Evolutionary conservation across 1,140 invertebrate species (phyloP).

Genomic region (Nebria ingens): DNA sequence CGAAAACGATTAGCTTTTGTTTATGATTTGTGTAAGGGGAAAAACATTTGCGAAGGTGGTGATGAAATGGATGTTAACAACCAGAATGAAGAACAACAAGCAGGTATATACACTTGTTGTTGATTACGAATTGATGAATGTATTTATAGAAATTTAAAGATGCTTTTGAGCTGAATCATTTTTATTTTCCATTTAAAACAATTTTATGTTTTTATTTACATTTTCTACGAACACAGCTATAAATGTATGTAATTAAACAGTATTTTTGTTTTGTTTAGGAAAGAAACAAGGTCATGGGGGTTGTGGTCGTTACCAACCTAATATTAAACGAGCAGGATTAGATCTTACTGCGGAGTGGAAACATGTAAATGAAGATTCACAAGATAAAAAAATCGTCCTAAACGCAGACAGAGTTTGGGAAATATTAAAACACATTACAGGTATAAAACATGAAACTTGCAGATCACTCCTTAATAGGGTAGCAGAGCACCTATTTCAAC

Average conservation of each 20-base stretch:
- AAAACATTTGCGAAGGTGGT: slow-evolving; percentile 96
- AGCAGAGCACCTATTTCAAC: too few species aligned
- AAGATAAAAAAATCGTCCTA: slow-evolving; percentile 88
- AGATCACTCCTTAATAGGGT: too few species aligned
- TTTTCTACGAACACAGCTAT: too few species aligned
- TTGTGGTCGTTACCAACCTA: slow-evolving; percentile 96
- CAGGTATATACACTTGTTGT: slow-evolving; percentile 14
- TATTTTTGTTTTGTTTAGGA: slow-evolving; percentile 32
- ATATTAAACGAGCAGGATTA: slow-evolving; percentile 75
- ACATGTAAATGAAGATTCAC: slow-evolving; percentile 94
- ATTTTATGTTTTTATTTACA: too few species aligned
- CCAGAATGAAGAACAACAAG: slow-evolving; percentile 47
- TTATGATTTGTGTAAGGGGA: slow-evolving; percentile 97
- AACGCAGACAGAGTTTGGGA: slow-evolving; percentile 94
- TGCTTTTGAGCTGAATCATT: too few species aligned
- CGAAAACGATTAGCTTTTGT: slow-evolving; percentile 88
- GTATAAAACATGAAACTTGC: slow-evolving; percentile 28
- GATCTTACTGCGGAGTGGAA: slow-evolving; percentile 97
- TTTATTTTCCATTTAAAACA: too few species aligned
- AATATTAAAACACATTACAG: slow-evolving; percentile 90
- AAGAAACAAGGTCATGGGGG: slow-evolving; percentile 84
- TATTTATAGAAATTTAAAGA: too few species aligned
- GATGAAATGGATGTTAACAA: slow-evolving; percentile 92
- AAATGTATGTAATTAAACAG: too few species aligned
- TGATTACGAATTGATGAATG: too few species aligned